Base-by-base conservation (phyloP, 2,888 invertebrate species). In the Drosophila phalerata region DNA sequence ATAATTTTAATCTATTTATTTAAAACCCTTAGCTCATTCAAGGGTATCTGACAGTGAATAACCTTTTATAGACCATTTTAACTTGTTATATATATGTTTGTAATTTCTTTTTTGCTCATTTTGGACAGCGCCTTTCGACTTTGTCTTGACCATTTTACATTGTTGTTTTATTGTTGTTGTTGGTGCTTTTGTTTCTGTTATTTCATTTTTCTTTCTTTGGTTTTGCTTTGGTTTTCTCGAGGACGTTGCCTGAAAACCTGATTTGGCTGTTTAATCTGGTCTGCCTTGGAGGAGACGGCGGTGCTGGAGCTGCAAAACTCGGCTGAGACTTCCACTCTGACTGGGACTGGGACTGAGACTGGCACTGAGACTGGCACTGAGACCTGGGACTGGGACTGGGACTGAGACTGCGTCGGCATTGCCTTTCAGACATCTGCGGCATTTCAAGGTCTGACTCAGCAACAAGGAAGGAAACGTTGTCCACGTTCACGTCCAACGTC, bases 391-490 rank as follows among this genome's bases (percentile, higher is more conserved):
- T 45, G 34, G 3, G 37, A 6, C 43, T 28, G 51, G 30, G 71
- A 3, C 57, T 15, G 60, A 13, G 52, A 30, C 53, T n/a, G 47
- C 45, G 47, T 32, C 49, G 40, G 47, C 67, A 49, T 47, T 66
- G 70, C 67, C 76, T 75, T 66, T 70, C 77, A 84, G 82, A 82
- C 82, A 84, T 79, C 77, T 79, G 77, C 75, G 78, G 81, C 85
- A 86, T 85, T 82, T 85, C 85, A 85, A 85, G 85, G 85, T 85
- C 85, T 85, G 85, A 85, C 75, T 85, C 85, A 85, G 85, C 81
- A 83, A 73, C 82, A 80, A 73, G 85, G 79, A 82, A 82, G 79
- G 74, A 77, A 82, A 77, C 67, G 49, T 25, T 51, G 51, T 34
- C 48, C 60, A 48, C 63, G 57, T 34, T 52, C 49, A 48, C 63